phyloP scores from a whole-genome alignment of 2,113 vertebrate species.

The Cyphomyrus discorhynchus region DNA sequence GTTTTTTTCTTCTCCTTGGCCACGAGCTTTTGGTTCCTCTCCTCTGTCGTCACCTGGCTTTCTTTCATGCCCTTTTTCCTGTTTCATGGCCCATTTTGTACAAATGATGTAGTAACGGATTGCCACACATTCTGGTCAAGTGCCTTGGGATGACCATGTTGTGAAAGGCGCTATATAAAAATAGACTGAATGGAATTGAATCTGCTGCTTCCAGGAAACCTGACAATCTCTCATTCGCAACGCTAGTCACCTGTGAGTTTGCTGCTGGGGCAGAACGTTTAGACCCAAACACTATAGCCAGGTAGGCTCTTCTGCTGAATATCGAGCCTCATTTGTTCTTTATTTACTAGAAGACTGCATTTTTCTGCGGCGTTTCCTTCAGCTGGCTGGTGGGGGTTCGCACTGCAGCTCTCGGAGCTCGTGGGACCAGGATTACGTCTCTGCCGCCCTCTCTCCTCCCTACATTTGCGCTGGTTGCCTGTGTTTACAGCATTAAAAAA shows the following conservation, averaged over 20 bases:
- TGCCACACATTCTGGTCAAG: background rate
- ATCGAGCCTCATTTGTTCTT: background rate
- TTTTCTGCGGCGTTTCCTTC: background rate
- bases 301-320: background rate
- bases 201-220: background rate
- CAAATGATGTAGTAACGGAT: background rate
- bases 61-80: background rate
- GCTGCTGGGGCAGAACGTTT: background rate
- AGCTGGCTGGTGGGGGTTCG: background rate
- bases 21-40: background rate
- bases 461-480: conserved; percentile 3
- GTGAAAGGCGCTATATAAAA: background rate
- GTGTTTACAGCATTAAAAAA: conserved; percentile 33
- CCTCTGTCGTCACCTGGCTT: background rate
- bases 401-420: background rate
- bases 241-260: background rate
- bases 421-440: background rate
- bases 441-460: conserved; percentile 12
- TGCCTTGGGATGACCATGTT: background rate
- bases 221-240: background rate
- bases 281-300: background rate
- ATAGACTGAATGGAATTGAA: background rate
- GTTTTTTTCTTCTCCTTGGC: background rate
- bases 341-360: background rate
- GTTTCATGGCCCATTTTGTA: background rate